Conservation (phyloP, 2,888 invertebrate species). For the Microplitis deprimator region DNA sequence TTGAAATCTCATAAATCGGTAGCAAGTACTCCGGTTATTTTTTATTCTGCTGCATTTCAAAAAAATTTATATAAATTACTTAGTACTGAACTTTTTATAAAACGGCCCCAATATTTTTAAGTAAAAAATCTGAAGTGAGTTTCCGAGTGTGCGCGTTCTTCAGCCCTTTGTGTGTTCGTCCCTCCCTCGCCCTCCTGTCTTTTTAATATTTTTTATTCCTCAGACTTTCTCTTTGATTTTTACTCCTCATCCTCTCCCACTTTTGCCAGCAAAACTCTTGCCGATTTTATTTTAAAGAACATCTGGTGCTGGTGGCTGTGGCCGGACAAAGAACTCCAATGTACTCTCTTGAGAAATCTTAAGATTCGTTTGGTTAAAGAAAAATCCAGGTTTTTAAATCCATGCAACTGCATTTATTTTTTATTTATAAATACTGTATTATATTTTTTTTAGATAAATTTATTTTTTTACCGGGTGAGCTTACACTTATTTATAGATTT, state of each 20-base stretch:
- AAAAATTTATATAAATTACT: too few species aligned
- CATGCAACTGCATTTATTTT: conserved; percentile 14
- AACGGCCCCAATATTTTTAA: too few species aligned
- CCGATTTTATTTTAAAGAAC: conserved; percentile 61
- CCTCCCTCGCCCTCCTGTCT: neutral
- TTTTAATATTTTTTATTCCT: conserved; percentile 54
- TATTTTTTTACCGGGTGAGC: conserved; percentile 2
- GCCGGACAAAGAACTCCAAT: conserved; percentile 59
- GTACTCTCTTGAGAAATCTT: conserved; percentile 46
- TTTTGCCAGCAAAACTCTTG: conserved; percentile 50
- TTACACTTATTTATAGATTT: neutral
- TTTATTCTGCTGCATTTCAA: too few species aligned
- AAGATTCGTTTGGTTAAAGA: conserved; percentile 18
- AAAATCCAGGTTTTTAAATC: neutral
- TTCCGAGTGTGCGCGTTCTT: too few species aligned
- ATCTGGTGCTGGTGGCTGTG: conserved; percentile 64
- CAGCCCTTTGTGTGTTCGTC: neutral
- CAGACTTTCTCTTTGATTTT: conserved; percentile 53
- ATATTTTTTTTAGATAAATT: neutral
- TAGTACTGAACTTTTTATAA: too few species aligned
- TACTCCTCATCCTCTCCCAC: conserved; percentile 12
- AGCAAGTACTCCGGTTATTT: too few species aligned
- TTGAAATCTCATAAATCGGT: too few species aligned
- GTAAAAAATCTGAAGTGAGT: too few species aligned
- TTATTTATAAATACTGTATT: neutral